These are phyloP conservation scores for Guaruba guarouba DNA, from an alignment of 2,113 vertebrate genomes.

Conservation along the genomic window DNA sequence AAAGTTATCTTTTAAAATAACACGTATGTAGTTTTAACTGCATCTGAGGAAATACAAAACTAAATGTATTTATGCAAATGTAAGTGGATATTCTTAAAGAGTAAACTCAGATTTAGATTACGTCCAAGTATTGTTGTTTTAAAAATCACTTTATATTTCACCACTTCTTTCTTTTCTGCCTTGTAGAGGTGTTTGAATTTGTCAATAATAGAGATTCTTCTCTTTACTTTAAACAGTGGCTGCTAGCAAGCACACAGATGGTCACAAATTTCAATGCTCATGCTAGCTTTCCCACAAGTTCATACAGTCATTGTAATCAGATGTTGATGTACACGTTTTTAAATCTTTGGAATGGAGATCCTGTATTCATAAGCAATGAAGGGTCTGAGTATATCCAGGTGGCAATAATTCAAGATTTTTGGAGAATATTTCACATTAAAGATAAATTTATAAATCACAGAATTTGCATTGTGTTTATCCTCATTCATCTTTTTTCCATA, in stretches of 20 bases:
- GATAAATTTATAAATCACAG: background rate
- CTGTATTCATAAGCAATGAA: background rate
- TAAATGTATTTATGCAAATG: background rate
- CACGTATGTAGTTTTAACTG: background rate
- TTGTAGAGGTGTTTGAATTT: background rate
- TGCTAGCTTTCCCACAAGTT: background rate
- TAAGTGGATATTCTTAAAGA: background rate
- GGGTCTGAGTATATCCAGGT: background rate
- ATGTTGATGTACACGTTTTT: background rate
- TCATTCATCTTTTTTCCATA: conserved; percentile 15
- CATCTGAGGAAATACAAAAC: background rate
- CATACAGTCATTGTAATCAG: background rate
- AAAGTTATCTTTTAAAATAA: background rate
- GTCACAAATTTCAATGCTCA: background rate
- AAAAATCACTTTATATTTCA: background rate
- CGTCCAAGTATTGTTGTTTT: background rate
- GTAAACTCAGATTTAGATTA: background rate
- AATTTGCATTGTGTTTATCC: background rate
- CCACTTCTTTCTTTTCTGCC: background rate
- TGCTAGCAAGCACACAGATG: background rate
- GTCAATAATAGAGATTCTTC: background rate
- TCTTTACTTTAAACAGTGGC: background rate
- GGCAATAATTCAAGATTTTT: conserved; percentile 19
- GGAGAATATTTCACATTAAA: conserved; percentile 16
- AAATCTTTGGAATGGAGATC: background rate